Base-by-base conservation (phyloP, 2,888 invertebrate genomes). In the Eupsilia transversa region DNA sequence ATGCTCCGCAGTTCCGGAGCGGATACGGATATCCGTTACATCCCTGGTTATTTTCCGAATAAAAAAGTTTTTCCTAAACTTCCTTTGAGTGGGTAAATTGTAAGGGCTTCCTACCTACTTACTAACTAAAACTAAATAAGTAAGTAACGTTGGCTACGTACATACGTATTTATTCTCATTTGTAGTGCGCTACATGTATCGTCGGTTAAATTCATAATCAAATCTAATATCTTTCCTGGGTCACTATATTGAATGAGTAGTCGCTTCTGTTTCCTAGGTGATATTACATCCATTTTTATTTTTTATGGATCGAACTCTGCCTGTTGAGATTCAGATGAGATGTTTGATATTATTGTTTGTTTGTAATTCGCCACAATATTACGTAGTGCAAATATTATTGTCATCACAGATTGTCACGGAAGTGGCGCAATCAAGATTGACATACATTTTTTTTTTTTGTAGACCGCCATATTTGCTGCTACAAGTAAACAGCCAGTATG, bases 181-280 rank as follows among this genome's bases (percentile, higher is more conserved):
- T 97, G 97, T 35, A 97, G 90, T 68, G 94, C 93, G 64, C 94
- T 92, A 72, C 96, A 96, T 74, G 89, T 92, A 27, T 94, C 94
- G 74, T 97, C 97, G 54, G 92, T 94, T 10, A 97, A 91, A 82
- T 92, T 95, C 92, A 97, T 96, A 46, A 96, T 94, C 66, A 97
- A 92, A 78, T 96, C 94, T 77, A 97, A 90, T 80, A 97, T 94
- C 91, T 96, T 97, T 14, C 96, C 96, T 9, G 97, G 97, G 89
- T 97, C 97, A 75, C 96, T 97, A 59, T 94, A 91, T 89, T 96
- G 94, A 60, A 97, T 92, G 49, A 83, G 87, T 86, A 87, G 93
- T 49, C 91, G 89, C 71, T 83, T 91, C 3, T n/a, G 90, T 86
- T 89, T 91, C 74, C 74, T 82, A 43, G 35, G 61, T 46, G 82